phyloP scores from a whole-genome alignment of 2,797 vertebrate species.

The Pipistrellus pipistrellus region DNA sequence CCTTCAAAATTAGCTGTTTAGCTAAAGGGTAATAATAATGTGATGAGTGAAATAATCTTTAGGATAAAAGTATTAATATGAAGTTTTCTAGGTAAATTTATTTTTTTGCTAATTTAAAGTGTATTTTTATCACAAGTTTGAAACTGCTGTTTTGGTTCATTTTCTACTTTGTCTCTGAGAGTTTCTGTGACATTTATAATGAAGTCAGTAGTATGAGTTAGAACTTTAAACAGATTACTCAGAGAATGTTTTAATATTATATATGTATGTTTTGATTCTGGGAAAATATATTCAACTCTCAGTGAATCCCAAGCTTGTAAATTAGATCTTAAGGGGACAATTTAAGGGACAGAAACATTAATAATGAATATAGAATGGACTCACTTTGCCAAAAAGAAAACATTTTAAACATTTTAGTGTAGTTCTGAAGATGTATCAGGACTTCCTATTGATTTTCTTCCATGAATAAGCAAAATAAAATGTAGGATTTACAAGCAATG shows the following conservation, averaged over 20 bases:
- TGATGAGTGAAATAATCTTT: neutral
- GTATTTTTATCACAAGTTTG: neutral
- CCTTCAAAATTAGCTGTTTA: neutral
- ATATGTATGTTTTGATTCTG: neutral
- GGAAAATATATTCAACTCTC: conserved; percentile 29
- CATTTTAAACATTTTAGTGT: neutral
- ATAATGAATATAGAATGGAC: neutral
- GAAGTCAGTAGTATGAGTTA: conserved; percentile 7
- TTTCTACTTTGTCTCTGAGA: conserved; percentile 7
- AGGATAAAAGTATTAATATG: neutral
- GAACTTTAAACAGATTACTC: conserved; percentile 25
- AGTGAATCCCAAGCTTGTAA: conserved; percentile 48
- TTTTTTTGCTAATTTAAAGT: conserved; percentile 31
- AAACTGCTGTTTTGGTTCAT: neutral
- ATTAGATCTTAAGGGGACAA: conserved; percentile 30
- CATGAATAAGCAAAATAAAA: neutral
- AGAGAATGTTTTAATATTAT: neutral
- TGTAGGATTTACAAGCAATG: neutral
- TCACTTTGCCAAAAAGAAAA: conserved; percentile 38
- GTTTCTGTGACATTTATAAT: neutral
- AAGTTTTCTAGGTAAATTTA: conserved; percentile 28
- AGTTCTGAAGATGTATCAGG: neutral
- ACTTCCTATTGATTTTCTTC: neutral
- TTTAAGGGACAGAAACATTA: conserved; percentile 26
- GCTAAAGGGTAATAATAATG: neutral